Evolutionary conservation across 1,140 invertebrate species (phyloP).

Genomic region (Brachionus rotundiformis): DNA sequence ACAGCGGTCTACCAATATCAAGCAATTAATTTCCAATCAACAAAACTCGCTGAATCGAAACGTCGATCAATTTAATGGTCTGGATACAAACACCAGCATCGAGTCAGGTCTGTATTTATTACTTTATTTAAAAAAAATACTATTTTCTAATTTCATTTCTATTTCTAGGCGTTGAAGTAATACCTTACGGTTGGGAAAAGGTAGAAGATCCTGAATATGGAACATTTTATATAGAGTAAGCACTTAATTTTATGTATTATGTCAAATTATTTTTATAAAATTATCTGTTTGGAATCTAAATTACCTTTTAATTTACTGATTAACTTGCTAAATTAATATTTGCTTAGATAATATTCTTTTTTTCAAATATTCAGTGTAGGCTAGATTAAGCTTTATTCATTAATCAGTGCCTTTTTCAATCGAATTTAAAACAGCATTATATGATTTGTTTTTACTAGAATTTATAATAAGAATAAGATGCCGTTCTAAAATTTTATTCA

Average conservation of each 20-base stretch:
- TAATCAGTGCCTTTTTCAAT: neutral
- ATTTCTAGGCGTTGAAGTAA: conserved; percentile 67
- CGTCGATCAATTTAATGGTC: conserved; percentile 34
- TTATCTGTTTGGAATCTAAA: conserved; percentile 24
- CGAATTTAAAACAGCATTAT: neutral
- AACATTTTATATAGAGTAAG: conserved; percentile 92
- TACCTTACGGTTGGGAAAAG: conserved; percentile 97
- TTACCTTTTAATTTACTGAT: neutral
- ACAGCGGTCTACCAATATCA: neutral
- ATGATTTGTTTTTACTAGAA: neutral
- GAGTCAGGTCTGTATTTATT: conserved; percentile 12
- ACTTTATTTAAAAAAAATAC: neutral
- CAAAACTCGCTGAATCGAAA: conserved; percentile 25
- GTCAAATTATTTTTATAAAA: conserved; percentile 43
- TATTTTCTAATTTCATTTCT: neutral
- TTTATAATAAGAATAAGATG: neutral
- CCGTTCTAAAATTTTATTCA: no score
- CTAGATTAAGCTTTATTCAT: neutral
- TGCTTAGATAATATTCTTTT: neutral
- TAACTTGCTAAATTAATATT: neutral
- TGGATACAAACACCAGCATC: conserved; percentile 33
- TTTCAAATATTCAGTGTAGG: neutral
- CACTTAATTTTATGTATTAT: no score
- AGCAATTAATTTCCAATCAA: conserved; percentile 12
- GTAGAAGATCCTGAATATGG: conserved; percentile 96